phyloP scores from a whole-genome alignment of 2,888 invertebrate genomes.

The Hofmannophila pseudospretella region DNA sequence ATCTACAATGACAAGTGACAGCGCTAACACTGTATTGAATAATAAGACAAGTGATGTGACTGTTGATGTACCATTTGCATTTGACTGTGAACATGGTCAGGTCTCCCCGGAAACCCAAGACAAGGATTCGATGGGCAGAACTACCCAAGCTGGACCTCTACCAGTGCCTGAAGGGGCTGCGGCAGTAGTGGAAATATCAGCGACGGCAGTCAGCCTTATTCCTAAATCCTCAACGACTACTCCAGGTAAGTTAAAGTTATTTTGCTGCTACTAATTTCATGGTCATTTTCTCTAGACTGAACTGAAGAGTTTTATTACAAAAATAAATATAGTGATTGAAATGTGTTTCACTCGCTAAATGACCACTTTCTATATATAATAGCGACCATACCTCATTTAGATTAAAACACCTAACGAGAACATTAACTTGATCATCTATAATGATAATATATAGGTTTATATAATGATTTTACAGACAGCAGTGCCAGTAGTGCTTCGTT shows the following conservation, averaged over 20 bases:
- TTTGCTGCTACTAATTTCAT: too few species aligned
- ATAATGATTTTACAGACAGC: constrained; percentile 12
- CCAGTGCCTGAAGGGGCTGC: constrained; percentile 53
- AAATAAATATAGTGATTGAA: too few species aligned
- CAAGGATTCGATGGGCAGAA: background rate
- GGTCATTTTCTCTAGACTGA: too few species aligned
- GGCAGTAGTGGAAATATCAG: constrained; percentile 5
- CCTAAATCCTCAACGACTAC: background rate
- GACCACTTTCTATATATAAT: too few species aligned
- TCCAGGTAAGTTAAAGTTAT: too few species aligned
- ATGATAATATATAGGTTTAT: too few species aligned
- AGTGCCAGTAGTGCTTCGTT: constrained; percentile 15
- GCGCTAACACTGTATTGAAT: background rate
- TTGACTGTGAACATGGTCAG: constrained; percentile 11
- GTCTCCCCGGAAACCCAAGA: constrained; percentile 16
- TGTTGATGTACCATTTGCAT: constrained; percentile 15
- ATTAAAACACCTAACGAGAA: too few species aligned
- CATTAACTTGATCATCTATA: too few species aligned
- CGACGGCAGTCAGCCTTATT: background rate
- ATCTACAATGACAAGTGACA: constrained; percentile 15
- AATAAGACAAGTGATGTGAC: constrained; percentile 1
- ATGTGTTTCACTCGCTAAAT: too few species aligned
- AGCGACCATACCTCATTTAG: too few species aligned
- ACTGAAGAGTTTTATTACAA: too few species aligned
- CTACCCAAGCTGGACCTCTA: constrained; percentile 42